These are phyloP conservation scores for Branchipolynoe longqiensis DNA, from an alignment of 2,888 invertebrate species.

Conservation along the genomic window DNA sequence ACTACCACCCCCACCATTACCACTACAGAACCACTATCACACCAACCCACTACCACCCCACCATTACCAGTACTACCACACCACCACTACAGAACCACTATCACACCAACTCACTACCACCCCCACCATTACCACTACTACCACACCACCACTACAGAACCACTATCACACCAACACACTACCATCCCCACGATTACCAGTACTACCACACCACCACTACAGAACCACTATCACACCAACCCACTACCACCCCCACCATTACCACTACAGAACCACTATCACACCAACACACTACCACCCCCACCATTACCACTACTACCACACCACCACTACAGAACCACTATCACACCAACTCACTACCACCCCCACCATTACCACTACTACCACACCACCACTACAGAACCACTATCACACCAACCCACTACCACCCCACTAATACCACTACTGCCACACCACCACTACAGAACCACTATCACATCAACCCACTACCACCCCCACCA, in stretches of 20 bases:
- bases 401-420: background rate
- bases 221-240: no score
- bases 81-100: no score
- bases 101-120: no score
- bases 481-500: background rate
- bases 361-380: background rate
- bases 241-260: background rate
- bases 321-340: background rate
- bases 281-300: background rate
- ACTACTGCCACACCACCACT: background rate
- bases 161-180: no score
- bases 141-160: no score
- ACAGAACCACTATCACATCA: background rate
- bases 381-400: background rate
- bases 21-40: no score
- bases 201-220: no score
- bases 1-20: no score
- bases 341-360: background rate
- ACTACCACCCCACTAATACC: slow-evolving; percentile 4
- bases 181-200: no score
- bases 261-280: background rate
- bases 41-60: no score
- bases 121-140: no score
- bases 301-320: background rate
- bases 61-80: no score